Evolutionary conservation across 2,888 invertebrate genomes (phyloP).

Genomic region (Plebejus anna): DNA sequence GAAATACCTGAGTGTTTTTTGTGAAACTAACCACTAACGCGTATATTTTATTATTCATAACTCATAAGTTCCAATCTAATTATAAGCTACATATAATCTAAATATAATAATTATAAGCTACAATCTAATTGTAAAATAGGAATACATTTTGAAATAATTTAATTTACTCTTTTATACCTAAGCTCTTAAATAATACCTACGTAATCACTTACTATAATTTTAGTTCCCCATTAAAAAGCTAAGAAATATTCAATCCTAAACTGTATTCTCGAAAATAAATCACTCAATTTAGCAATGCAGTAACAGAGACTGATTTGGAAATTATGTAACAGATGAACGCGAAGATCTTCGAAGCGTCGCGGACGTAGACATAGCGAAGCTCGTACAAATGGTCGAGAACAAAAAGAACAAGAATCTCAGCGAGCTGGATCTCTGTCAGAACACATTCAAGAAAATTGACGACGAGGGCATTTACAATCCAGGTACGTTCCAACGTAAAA

Average conservation of each 20-base stretch:
- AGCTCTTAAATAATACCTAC: neutral
- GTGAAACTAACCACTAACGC: neutral
- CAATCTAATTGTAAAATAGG: neutral
- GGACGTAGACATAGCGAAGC: conserved; percentile 70
- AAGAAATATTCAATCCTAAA: neutral
- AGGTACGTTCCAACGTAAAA: conserved; percentile 46
- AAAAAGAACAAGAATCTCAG: conserved; percentile 61
- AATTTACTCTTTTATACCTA: neutral
- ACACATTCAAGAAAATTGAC: conserved; percentile 70
- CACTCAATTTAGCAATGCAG: neutral
- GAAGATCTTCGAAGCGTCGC: conserved; percentile 71
- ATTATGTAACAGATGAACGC: conserved; percentile 59
- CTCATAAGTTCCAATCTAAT: neutral
- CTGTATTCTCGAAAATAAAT: neutral
- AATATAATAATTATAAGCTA: too few relatives aligned
- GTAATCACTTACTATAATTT: neutral
- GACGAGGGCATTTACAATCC: conserved; percentile 71
- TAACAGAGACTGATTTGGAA: neutral
- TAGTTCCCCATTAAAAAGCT: neutral
- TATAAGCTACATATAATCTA: too few relatives aligned
- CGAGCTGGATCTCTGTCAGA: conserved; percentile 63
- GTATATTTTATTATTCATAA: neutral
- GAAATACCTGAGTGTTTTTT: neutral
- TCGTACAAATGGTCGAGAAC: conserved; percentile 61
- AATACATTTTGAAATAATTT: neutral